Evolutionary conservation across 2,888 invertebrate genomes (phyloP).

Genomic region (Pyrrhia umbra): DNA sequence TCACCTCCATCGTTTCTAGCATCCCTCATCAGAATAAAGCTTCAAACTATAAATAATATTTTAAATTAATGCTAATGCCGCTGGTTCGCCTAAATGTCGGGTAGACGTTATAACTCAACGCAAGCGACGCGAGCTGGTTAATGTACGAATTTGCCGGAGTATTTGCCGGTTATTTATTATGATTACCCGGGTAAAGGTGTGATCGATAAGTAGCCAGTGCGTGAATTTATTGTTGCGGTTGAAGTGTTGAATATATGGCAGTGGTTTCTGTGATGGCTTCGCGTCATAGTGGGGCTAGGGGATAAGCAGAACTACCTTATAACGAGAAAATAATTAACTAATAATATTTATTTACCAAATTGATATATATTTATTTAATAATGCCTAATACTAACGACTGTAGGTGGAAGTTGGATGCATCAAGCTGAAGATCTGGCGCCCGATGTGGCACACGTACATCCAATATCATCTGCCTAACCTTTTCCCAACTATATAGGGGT

Average conservation of each 20-base stretch:
- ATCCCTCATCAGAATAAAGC: conserved; percentile 71
- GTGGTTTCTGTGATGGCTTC: conserved; percentile 6
- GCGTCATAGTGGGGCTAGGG: conserved; percentile 8
- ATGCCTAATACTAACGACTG: no score
- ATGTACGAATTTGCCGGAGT: conserved; percentile 79
- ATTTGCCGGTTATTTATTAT: conserved; percentile 83
- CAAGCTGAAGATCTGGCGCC: no score
- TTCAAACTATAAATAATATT: conserved; percentile 89
- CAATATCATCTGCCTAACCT: no score
- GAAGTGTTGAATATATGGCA: conserved; percentile 27
- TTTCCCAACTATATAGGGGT: no score
- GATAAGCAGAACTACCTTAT: background rate
- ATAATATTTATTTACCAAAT: background rate
- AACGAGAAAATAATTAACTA: no score
- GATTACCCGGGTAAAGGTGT: conserved; percentile 80
- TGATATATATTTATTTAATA: no score
- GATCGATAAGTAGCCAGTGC: conserved; percentile 76
- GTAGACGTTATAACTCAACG: conserved; percentile 86
- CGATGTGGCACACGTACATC: no score
- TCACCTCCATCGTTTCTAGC: conserved; percentile 63
- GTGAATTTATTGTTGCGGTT: conserved; percentile 39
- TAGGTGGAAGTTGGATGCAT: no score
- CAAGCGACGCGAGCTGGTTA: conserved; percentile 79
- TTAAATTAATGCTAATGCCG: conserved; percentile 90
- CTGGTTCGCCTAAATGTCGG: conserved; percentile 84